Conservation (phyloP, 2,797 vertebrate genomes). For the Pangasius mekongensis region DNA sequence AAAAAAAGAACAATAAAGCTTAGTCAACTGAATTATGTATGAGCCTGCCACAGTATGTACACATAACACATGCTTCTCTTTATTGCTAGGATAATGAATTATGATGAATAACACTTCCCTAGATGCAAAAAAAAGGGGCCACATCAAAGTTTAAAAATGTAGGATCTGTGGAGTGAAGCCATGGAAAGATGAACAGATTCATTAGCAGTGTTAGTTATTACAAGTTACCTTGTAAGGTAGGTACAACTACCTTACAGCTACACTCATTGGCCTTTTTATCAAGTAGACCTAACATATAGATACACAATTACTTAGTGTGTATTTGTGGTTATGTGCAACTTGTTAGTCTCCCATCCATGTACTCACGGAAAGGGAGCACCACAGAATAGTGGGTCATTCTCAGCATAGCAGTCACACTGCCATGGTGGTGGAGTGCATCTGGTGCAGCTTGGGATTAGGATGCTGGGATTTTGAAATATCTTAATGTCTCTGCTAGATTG, state of each 20-base stretch:
- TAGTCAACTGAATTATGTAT: slow-evolving; percentile 48
- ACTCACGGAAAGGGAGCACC: neutral
- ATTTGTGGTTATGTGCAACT: too few species aligned
- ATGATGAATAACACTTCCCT: slow-evolving; percentile 27
- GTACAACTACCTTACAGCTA: neutral
- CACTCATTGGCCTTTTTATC: neutral
- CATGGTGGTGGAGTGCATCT: neutral
- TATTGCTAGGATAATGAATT: slow-evolving; percentile 27
- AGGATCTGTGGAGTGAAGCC: neutral
- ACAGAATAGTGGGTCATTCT: slow-evolving; percentile 4
- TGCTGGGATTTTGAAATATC: neutral
- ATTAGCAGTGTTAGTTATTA: neutral
- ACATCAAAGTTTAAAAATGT: slow-evolving; percentile 39
- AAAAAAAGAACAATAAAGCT: slow-evolving; percentile 3
- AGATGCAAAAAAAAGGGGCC: slow-evolving; percentile 38
- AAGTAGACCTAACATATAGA: neutral
- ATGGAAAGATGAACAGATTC: neutral
- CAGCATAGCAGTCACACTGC: neutral
- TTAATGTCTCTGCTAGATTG: neutral
- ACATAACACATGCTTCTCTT: neutral
- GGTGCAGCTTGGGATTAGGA: neutral
- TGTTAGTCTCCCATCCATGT: neutral
- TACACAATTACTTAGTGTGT: neutral
- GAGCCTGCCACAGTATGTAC: slow-evolving; percentile 10
- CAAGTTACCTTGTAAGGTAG: neutral